phyloP scores from a whole-genome alignment of 2,888 invertebrate genomes.

The Philaethria dido region DNA sequence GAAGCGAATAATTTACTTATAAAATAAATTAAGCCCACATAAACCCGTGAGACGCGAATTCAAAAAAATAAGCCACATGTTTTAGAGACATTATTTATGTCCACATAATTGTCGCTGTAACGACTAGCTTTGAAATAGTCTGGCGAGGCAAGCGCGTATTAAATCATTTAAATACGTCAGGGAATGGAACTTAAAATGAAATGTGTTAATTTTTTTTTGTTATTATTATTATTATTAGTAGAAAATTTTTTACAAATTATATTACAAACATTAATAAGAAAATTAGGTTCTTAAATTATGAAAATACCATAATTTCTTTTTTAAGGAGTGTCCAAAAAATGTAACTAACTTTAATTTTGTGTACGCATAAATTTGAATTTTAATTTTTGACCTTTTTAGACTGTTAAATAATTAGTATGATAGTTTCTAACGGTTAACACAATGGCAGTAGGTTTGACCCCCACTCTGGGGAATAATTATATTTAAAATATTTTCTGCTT shows the following conservation, averaged over 20 bases:
- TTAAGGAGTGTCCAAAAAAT: no score
- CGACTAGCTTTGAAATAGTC: slow-evolving; percentile 37
- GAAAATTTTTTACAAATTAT: not conserved
- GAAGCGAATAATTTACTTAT: slow-evolving; percentile 39
- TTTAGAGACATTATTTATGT: slow-evolving; percentile 37
- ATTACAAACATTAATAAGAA: slow-evolving; percentile 25
- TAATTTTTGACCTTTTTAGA: no score
- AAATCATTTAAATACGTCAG: slow-evolving; percentile 35
- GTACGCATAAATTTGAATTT: no score
- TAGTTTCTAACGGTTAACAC: no score
- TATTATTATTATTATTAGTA: not conserved
- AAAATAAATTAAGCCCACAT: slow-evolving; percentile 44
- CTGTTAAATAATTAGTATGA: no score
- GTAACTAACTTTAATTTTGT: no score
- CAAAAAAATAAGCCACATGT: slow-evolving; percentile 35
- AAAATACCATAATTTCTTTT: no score
- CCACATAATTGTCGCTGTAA: slow-evolving; percentile 38
- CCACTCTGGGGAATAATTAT: no score
- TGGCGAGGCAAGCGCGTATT: slow-evolving; percentile 24
- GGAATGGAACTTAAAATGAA: slow-evolving; percentile 21
- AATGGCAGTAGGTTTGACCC: no score
- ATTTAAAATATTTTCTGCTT: no score
- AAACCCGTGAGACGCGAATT: slow-evolving; percentile 39
- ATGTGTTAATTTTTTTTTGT: slow-evolving; percentile 16
- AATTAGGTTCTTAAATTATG: no score